Percentiles rank a stretch among this genome's conserved stretches.
phyloP scores from a whole-genome alignment of 2,797 vertebrate species.

The Tadarida brasiliensis region DNA sequence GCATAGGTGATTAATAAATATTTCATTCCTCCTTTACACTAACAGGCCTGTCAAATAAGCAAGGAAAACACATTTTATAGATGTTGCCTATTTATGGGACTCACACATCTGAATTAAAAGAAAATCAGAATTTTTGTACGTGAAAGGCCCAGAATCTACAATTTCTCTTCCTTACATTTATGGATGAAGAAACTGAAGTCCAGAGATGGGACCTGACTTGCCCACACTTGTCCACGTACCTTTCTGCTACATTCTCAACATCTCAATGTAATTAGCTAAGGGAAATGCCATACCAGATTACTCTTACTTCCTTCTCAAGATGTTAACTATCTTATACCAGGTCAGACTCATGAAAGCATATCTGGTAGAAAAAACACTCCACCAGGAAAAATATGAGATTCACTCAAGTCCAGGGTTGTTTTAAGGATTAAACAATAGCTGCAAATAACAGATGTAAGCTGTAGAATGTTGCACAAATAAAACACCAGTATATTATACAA shows the following conservation, averaged over 20 bases:
- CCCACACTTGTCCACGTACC: not conserved
- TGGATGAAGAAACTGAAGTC: constrained; percentile 47
- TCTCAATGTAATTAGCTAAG: constrained; percentile 4
- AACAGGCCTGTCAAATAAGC: constrained; percentile 38
- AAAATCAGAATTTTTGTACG: constrained; percentile 14
- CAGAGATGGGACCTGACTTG: not conserved
- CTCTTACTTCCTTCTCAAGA: constrained; percentile 37
- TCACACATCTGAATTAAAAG: not conserved
- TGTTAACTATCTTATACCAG: constrained; percentile 46
- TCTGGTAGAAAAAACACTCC: constrained; percentile 4
- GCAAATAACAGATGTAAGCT: constrained; percentile 22
- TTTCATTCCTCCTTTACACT: constrained; percentile 31
- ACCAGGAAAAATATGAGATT: constrained; percentile 54
- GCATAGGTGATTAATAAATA: constrained; percentile 16
- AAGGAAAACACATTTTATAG: not conserved
- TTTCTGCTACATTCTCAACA: constrained; percentile 55
- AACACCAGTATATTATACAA: not conserved
- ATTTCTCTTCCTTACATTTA: constrained; percentile 31
- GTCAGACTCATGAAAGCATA: constrained; percentile 29
- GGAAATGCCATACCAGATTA: constrained; percentile 54
- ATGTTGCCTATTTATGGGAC: not conserved
- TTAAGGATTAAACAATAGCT: constrained; percentile 39
- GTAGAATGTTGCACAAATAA: not conserved
- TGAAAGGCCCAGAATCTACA: constrained; percentile 6
- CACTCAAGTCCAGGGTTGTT: not conserved